Evolutionary conservation across 2,113 vertebrate genomes (phyloP), one percentile per base, ranked within the genome.

Genomic region (Oncorhynchus keta): DNA sequence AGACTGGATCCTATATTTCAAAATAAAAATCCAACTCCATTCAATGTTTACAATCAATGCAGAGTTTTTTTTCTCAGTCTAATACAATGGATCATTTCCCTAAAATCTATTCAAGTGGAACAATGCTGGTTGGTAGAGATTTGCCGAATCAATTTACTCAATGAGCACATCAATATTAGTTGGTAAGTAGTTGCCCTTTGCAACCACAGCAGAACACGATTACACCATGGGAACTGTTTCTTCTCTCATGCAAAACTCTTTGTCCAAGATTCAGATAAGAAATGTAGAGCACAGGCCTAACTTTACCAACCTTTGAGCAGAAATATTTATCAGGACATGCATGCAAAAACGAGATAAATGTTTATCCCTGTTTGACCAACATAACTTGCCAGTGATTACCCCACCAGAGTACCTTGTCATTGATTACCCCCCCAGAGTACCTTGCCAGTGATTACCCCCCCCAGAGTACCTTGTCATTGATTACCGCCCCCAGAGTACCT

Each of bases 61-160:
- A 67, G 18, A 2, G 4, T 57, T 39, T 9, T 35, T 35, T 35
- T 39, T 13, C n/a, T 14, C 14, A 39, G 66, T 68, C 16, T 68
- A 20, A 8, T 14, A 18, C 16, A 39, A 20, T 14, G n/a, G 8
- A 12, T 22, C 11, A 18, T 26, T 71, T 35, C 5, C 32, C 67
- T 20, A n/a, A 45, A 35, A 7, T 72, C 13, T 20, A 32, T 68
- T 65, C 28, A 74, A 79, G 64, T 82, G 55, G 73, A 82, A 76
- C 49, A 30, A 30, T 59, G 78, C 70, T 70, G 49, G 77, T 86
- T 68, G 77, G 59, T 59, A 74, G 57, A 76, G 49, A 79, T 22
- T 13, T 66, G 59, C 68, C 65, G 72, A 83, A 24, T 73, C 24
- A 82, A 72, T 49, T 35, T 24, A 26, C 28, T 66, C 51, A 18